A percentile compares a stretch with the other conserved stretches of the same genome.
Evolutionary conservation across 1,140 invertebrate species (phyloP).

Genomic region (Campoletis sonorensis): DNA sequence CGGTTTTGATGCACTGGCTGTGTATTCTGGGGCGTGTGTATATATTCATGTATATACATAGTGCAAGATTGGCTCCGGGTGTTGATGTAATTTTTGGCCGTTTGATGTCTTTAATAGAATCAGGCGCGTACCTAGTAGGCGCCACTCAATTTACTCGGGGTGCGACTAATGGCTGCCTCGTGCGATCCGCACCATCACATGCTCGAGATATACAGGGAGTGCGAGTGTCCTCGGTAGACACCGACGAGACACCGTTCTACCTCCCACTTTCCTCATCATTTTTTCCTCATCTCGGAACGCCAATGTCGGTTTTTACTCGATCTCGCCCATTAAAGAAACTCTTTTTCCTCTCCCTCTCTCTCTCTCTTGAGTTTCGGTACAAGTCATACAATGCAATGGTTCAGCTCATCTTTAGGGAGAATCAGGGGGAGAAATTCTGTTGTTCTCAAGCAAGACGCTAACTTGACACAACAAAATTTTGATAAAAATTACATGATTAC

Average conservation of each 20-base stretch:
- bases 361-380: too few relatives aligned
- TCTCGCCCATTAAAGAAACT: neutral
- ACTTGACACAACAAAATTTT: too few relatives aligned
- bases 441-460: too few relatives aligned
- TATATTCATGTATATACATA: neutral
- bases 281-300: neutral
- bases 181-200: slow-evolving; percentile 49
- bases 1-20: slow-evolving; percentile 51
- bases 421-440: too few relatives aligned
- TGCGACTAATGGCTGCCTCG: slow-evolving; percentile 74
- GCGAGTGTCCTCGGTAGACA: slow-evolving; percentile 37
- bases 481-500: too few relatives aligned
- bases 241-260: slow-evolving; percentile 27
- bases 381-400: too few relatives aligned
- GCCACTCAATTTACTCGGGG: slow-evolving; percentile 75
- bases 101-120: slow-evolving; percentile 77
- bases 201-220: slow-evolving; percentile 30
- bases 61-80: slow-evolving; percentile 63
- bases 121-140: slow-evolving; percentile 75
- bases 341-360: neutral
- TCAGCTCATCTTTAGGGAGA: too few relatives aligned
- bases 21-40: slow-evolving; percentile 48
- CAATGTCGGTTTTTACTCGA: slow-evolving; percentile 14
- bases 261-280: neutral
- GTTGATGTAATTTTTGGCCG: slow-evolving; percentile 76